Conservation (phyloP, 2,113 vertebrate genomes). For the Brachypteracias leptosomus region DNA sequence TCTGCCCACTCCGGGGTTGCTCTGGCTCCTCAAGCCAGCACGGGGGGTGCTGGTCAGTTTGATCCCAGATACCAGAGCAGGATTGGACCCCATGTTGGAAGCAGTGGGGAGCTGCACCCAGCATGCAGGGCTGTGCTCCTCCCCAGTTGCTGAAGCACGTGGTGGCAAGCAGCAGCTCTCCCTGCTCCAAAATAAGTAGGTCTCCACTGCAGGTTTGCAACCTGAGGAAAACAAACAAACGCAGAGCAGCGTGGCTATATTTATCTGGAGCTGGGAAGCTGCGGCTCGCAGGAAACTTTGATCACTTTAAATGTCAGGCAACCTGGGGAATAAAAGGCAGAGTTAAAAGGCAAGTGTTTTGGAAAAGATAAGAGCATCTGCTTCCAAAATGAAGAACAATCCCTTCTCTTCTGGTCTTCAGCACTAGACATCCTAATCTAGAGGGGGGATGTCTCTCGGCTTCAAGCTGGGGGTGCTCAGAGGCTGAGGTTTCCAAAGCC, state of each 20-base stretch:
- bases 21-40: not conserved
- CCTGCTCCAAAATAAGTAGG: constrained; percentile 28
- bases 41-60: not conserved
- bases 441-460: not conserved
- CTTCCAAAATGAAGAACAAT: not conserved
- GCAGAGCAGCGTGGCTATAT: not conserved
- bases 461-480: not conserved
- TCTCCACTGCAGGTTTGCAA: constrained; percentile 31
- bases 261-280: constrained; percentile 31
- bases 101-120: not conserved
- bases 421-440: not conserved
- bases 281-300: constrained; percentile 37
- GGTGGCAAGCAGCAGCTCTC: not conserved
- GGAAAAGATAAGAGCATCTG: not conserved
- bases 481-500: not conserved
- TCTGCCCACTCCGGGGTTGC: not conserved
- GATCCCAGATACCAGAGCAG: not conserved
- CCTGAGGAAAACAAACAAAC: constrained; percentile 34
- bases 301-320: constrained; percentile 34
- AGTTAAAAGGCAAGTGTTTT: not conserved
- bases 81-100: not conserved
- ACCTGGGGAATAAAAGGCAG: not conserved
- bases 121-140: not conserved
- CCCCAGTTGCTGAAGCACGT: rapidly evolving
- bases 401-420: not conserved